A percentile compares a stretch with the other conserved stretches of the same genome.
These are phyloP conservation scores for Pelosia muscerda DNA, from an alignment of 2,888 invertebrate genomes.

Conservation along the genomic window DNA sequence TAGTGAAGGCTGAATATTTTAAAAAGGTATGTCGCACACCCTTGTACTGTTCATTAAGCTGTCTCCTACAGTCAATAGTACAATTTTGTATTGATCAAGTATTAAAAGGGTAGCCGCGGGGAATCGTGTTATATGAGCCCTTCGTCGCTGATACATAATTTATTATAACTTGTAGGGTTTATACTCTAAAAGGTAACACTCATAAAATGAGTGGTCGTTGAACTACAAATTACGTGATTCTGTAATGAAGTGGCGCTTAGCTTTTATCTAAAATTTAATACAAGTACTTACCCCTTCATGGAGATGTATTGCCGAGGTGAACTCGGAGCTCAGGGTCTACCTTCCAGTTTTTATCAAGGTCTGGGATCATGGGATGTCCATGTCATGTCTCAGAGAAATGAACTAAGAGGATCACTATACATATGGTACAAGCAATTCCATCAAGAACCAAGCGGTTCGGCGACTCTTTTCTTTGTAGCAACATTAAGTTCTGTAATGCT, in stretches of 20 bases:
- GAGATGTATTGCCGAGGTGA: too few relatives aligned
- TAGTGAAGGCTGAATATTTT: background rate
- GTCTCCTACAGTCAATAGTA: background rate
- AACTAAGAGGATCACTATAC: background rate
- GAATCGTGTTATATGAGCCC: conserved; percentile 1
- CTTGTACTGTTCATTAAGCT: background rate
- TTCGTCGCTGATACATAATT: background rate
- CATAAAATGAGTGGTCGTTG: background rate
- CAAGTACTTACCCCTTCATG: too few relatives aligned
- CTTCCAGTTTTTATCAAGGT: too few relatives aligned
- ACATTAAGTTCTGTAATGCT: too few relatives aligned
- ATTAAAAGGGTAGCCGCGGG: background rate
- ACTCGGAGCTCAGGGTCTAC: too few relatives aligned
- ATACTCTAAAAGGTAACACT: background rate
- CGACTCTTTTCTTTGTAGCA: too few relatives aligned
- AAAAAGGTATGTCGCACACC: background rate
- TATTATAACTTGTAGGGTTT: background rate
- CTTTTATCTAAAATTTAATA: too few relatives aligned
- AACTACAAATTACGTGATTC: background rate
- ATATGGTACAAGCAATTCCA: too few relatives aligned
- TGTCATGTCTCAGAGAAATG: too few relatives aligned
- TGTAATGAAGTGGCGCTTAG: background rate
- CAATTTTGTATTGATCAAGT: background rate
- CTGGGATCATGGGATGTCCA: too few relatives aligned
- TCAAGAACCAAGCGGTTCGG: too few relatives aligned